Conservation (phyloP, 1,140 invertebrate genomes). For the Zeugodacus cucurbitae region DNA sequence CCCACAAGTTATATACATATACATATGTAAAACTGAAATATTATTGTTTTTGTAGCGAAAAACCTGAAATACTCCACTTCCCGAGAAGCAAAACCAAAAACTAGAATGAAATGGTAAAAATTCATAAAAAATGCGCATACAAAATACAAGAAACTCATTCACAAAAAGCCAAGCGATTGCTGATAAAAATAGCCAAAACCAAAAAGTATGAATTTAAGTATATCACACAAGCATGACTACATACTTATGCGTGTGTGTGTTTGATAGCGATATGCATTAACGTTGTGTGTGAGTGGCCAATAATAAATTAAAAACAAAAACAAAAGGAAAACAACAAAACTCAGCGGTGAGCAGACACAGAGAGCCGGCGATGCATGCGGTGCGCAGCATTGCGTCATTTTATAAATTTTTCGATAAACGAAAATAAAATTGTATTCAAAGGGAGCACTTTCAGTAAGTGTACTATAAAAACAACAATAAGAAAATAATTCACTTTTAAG, state of each 20-base stretch:
- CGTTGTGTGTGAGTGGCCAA: neutral
- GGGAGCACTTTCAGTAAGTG: neutral
- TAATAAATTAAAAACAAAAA: neutral
- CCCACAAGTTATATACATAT: too few species aligned
- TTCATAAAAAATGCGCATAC: neutral
- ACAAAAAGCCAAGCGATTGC: neutral
- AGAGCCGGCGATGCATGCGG: neutral
- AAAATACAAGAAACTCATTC: conserved; percentile 13
- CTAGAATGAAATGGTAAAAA: neutral
- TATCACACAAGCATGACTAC: neutral
- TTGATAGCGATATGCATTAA: neutral
- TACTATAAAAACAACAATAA: neutral
- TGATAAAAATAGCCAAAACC: neutral
- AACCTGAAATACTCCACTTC: too few species aligned
- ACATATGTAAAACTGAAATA: too few species aligned
- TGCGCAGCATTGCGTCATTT: neutral
- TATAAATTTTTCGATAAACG: neutral
- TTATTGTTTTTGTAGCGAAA: neutral
- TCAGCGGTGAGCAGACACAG: neutral
- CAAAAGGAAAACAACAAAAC: too few species aligned
- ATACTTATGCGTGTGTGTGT: neutral
- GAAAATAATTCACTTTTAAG: neutral
- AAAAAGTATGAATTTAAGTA: neutral
- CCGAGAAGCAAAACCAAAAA: neutral
- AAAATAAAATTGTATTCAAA: neutral